Evolutionary conservation across 2,113 vertebrate genomes (phyloP).

Genomic region (Symphodus melops): DNA sequence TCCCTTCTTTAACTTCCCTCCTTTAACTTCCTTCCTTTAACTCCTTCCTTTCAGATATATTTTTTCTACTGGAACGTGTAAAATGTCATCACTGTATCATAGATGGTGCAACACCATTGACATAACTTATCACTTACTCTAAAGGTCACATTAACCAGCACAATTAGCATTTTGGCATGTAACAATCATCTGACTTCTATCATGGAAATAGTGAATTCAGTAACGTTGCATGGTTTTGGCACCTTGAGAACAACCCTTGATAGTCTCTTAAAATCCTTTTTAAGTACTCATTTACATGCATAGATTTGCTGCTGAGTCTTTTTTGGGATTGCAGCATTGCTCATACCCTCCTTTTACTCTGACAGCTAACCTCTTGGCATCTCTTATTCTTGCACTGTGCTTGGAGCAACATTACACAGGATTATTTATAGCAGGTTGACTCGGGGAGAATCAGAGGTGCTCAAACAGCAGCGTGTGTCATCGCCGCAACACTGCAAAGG

Average conservation of each 20-base stretch:
- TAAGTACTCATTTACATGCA: background rate
- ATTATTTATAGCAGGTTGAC: slow-evolving; percentile 79
- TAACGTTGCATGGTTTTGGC: too few relatives aligned
- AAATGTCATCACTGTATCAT: background rate
- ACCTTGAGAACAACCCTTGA: background rate
- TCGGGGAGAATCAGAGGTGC: slow-evolving; percentile 47
- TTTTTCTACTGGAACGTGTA: background rate
- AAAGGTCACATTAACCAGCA: background rate
- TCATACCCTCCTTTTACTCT: slow-evolving; percentile 46
- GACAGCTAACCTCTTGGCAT: slow-evolving; percentile 53
- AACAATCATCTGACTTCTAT: background rate
- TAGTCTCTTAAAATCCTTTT: background rate
- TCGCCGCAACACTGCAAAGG: slow-evolving; percentile 30
- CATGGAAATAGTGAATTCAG: too few relatives aligned
- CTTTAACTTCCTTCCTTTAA: too few relatives aligned
- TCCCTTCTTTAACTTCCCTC: too few relatives aligned
- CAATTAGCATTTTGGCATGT: background rate
- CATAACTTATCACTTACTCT: background rate
- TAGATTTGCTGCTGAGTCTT: slow-evolving; percentile 10
- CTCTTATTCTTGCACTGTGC: slow-evolving; percentile 48
- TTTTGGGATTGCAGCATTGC: slow-evolving; percentile 11
- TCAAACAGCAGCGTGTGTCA: slow-evolving; percentile 42
- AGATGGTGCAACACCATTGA: background rate
- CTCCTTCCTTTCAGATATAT: too few relatives aligned
- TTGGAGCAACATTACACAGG: slow-evolving; percentile 58